A percentile compares a stretch with the other conserved stretches of the same genome.
Evolutionary conservation across 2,797 vertebrate genomes (phyloP).

Genomic region (Nyctibius grandis): DNA sequence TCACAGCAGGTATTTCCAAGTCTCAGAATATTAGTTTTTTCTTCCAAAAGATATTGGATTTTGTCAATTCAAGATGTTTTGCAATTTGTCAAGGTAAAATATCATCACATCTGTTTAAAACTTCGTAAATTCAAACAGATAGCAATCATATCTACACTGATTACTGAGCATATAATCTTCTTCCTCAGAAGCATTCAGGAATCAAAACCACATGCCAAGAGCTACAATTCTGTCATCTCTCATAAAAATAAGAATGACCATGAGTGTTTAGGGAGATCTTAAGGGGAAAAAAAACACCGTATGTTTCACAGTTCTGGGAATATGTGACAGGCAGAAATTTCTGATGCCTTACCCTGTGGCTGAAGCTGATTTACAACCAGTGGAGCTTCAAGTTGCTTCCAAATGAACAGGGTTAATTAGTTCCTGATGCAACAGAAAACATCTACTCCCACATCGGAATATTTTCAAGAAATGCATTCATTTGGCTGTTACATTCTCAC

Average conservation of each 20-base stretch:
- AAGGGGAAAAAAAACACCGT: background rate
- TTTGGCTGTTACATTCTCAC: background rate
- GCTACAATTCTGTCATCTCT: background rate
- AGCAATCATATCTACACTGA: background rate
- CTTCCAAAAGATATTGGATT: background rate
- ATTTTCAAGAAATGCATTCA: background rate
- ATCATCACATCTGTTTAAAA: background rate
- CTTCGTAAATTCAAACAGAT: background rate
- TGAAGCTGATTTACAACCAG: slow-evolving; percentile 18
- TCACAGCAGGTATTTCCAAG: background rate
- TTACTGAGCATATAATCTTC: background rate
- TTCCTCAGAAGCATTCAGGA: slow-evolving; percentile 1
- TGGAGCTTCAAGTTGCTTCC: slow-evolving; percentile 25
- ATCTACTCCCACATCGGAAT: background rate
- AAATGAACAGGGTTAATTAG: background rate
- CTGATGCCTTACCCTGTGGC: background rate
- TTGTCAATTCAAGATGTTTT: background rate
- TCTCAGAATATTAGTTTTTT: background rate
- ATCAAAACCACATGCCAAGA: background rate
- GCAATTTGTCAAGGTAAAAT: background rate
- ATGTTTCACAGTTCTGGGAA: background rate
- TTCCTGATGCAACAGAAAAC: background rate
- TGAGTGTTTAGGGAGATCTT: background rate
- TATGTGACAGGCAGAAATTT: background rate
- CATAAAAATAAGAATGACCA: background rate